Evolutionary conservation across 1,140 invertebrate species (phyloP), one percentile per base, ranked within the genome.

Genomic region (Geopemphigus sp.): DNA sequence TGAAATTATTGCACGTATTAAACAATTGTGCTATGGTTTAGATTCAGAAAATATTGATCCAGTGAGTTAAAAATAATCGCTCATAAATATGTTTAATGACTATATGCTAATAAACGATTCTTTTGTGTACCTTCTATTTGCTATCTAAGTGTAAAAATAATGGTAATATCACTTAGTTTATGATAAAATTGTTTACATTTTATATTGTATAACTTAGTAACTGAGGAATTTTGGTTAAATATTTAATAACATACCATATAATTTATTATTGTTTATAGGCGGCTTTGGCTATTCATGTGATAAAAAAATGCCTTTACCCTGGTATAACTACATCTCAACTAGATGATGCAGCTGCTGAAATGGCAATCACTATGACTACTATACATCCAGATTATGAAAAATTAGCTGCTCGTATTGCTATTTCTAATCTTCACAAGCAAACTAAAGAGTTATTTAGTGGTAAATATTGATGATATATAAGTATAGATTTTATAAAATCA

Each of bases 391-490:
- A 99, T 87, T 99, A 98, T 90, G 96, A 96, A 15, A 90, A 95
- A 81, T 87, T 99, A 59, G 97, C 97, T 81, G 97, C 96, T 29
- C 89, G 98, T 82, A 95, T 99, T 85, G 97, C 95, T 63, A 91
- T 99, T 8, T 98, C 96, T 10, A 99, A 99, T 88, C 87, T 99
- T 56, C 97, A 99, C 84, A 99, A 99, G 85, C 95, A 99, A 88
- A 96, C 94, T 0, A 95, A 93, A 83, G 95, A 96, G 86, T 89
- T 89, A 61, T 97, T 96, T 83, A 94, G 92, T 82, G 93, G 94
- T 95, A 89, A 82, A 85, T 57, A 19, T 59, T 53, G 1, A n/a
- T 1, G 26, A 17, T n/a, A n/a, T n/a, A n/a, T 47, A 10, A 50
- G 17, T 68, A 68, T 24, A 68, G 15, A 70, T 70, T 53, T 5